A percentile compares a stretch with the other conserved stretches of the same genome.
Evolutionary conservation across 1,140 invertebrate genomes (phyloP).

Genomic region (Atta texana): DNA sequence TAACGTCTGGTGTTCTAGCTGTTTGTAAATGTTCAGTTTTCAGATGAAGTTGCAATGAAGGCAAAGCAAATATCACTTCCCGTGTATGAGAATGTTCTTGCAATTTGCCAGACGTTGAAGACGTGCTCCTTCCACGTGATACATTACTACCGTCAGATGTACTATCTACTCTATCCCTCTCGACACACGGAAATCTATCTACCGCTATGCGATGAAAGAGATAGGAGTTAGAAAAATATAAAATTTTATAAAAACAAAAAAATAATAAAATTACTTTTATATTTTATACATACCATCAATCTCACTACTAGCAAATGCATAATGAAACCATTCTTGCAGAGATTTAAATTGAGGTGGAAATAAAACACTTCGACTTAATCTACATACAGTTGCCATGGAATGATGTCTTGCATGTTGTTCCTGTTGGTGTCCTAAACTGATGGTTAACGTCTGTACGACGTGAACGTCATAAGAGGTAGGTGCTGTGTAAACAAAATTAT

Average conservation of each 20-base stretch:
- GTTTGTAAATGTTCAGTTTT: conserved; percentile 97
- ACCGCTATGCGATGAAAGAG: conserved; percentile 89
- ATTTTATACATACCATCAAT: conserved; percentile 91
- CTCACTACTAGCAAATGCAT: conserved; percentile 97
- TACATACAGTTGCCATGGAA: conserved; percentile 97
- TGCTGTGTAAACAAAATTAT: conserved; percentile 71
- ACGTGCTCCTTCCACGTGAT: conserved; percentile 83
- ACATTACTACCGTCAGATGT: conserved; percentile 80
- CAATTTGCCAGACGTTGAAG: conserved; percentile 87
- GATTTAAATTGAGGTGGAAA: conserved; percentile 98
- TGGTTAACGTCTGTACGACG: conserved; percentile 95
- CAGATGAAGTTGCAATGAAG: conserved; percentile 95
- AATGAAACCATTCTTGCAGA: conserved; percentile 98
- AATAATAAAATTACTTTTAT: background rate
- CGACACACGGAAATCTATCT: conserved; percentile 95
- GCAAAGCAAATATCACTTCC: conserved; percentile 98
- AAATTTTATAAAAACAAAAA: conserved; percentile 19
- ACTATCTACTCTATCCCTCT: conserved; percentile 89
- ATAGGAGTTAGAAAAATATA: background rate
- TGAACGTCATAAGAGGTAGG: conserved; percentile 88
- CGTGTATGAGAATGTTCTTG: conserved; percentile 95
- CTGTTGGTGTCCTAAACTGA: conserved; percentile 92
- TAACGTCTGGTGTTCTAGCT: conserved; percentile 89
- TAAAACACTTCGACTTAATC: conserved; percentile 95
- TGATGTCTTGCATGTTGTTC: conserved; percentile 91